A percentile compares a stretch with the other conserved stretches of the same genome.
phyloP scores from a whole-genome alignment of 2,113 vertebrate genomes.

The Edolisoma coerulescens region DNA sequence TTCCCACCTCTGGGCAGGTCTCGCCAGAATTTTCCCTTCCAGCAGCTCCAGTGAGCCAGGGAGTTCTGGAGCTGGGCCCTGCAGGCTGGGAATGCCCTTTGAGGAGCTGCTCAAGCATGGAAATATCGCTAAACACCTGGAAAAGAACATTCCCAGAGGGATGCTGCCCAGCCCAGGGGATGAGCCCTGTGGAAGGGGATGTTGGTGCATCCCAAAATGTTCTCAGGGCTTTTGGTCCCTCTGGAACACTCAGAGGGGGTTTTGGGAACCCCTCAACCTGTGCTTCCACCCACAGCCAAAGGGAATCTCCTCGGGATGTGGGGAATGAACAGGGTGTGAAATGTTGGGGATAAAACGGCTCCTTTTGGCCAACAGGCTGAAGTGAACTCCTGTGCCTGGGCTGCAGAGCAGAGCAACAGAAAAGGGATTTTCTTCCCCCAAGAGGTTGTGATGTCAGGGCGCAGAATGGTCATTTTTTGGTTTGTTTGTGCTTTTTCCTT shows the following conservation, averaged over 20 bases:
- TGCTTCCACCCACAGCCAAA: rapidly evolving
- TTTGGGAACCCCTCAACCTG: rapidly evolving
- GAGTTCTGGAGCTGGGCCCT: not conserved
- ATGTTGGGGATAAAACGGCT: rapidly evolving
- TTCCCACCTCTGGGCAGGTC: not conserved
- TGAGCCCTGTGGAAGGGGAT: no score
- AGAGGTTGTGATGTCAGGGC: rapidly evolving
- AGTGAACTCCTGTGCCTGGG: rapidly evolving
- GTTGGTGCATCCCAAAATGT: not conserved
- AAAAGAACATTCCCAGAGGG: not conserved
- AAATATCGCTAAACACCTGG: not conserved
- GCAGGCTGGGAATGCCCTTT: not conserved
- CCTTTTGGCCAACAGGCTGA: rapidly evolving
- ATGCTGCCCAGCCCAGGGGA: rapidly evolving
- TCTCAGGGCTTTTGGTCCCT: not conserved
- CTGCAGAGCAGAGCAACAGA: not conserved
- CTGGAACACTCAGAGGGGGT: not conserved
- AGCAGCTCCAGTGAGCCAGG: not conserved
- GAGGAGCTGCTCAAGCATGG: not conserved
- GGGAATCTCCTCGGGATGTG: rapidly evolving
- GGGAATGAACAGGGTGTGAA: not conserved
- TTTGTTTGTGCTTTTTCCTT: rapidly evolving
- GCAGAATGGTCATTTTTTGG: rapidly evolving
- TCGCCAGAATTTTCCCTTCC: not conserved
- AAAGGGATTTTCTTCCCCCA: rapidly evolving